Base-by-base conservation (phyloP, 2,888 invertebrate genomes). In the Drosophila koepferae region DNA sequence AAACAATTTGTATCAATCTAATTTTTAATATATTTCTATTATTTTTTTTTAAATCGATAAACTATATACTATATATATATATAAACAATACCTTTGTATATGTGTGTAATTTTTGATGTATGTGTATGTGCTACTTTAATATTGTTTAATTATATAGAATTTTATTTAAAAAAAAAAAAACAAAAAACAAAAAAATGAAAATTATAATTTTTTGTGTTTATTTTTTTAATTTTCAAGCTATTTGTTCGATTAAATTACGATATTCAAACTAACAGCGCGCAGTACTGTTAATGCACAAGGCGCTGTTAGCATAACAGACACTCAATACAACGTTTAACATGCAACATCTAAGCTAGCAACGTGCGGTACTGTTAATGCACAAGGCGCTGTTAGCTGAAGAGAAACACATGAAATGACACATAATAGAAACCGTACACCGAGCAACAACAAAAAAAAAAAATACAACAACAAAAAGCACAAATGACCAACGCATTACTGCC, bases 81-180 rank as follows among this genome's bases (percentile, higher is more conserved):
- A 59, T 72, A 59, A 66, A 70, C 20, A 44, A 34, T 69, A 67
- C 55, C 53, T 70, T 80, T 82, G 82, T 83, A 82, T 69, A 74
- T 82, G 83, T 80, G 82, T 86, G 77, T 80, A 80, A 80, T 78
- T 85, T 55, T 86, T 72, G 60, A 68, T 86, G 77, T 76, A 82
- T 82, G 82, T 86, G 82, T 86, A 78, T 86, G 89, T 86, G 85
- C 87, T 86, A 84, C 77, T 77, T 84, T 77, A 76, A 79, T 73
- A 81, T 76, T 86, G 80, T 84, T 81, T 84, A 86, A 81, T 86
- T 86, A 89, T 80, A 86, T 81, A 69, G 72, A 77, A 74, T 72
- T 76, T 77, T 86, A 84, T 89, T 87, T 77, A 63, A 73, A 86
- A 68, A 58, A 70, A 62, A 58, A 46, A 56, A 59, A 4, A n/a